Conservation (phyloP, 2,113 vertebrate species). For the Oreochromis spilurus region DNA sequence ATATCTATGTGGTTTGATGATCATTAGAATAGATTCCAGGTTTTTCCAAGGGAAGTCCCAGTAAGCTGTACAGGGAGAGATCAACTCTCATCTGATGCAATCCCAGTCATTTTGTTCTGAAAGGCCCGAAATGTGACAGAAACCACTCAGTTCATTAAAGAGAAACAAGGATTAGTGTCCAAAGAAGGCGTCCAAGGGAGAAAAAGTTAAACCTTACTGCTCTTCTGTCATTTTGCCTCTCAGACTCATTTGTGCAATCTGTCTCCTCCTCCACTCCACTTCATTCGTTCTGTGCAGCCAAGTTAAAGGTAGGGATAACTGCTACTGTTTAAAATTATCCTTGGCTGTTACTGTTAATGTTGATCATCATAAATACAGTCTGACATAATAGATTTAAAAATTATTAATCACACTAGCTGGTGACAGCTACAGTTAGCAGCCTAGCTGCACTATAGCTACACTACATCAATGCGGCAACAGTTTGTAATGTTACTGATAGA, state of each 20-base stretch:
- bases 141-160: not conserved
- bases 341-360: not conserved
- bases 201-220: not conserved
- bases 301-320: not conserved
- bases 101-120: not conserved
- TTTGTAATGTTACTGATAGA: not conserved
- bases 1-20: not conserved
- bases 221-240: not conserved
- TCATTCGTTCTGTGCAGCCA: not conserved
- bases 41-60: not conserved
- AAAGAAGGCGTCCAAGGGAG: not conserved
- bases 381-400: not conserved
- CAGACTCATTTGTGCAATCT: not conserved
- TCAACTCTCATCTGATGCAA: not conserved
- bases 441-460: not conserved
- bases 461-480: not conserved
- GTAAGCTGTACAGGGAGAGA: not conserved
- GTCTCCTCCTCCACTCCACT: not conserved
- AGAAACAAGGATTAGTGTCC: not conserved
- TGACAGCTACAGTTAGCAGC: not conserved
- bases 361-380: not conserved
- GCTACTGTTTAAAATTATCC: not conserved
- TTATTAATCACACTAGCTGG: not conserved
- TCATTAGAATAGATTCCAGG: not conserved
- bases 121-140: not conserved